Evolutionary conservation across 2,797 vertebrate species (phyloP).

Genomic region (Enteromius mattozi): DNA sequence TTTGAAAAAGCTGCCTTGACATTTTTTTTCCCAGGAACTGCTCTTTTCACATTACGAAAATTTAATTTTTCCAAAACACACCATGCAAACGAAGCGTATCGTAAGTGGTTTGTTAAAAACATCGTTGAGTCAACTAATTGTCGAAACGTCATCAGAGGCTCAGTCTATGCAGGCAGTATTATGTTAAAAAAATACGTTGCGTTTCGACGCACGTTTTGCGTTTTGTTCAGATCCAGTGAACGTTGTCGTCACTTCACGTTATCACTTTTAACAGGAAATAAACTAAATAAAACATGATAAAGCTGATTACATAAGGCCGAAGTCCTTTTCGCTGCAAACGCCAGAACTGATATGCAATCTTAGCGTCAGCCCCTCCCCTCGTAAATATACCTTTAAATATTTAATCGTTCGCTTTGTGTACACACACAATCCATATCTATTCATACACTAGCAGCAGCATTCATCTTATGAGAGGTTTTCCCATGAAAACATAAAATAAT

Average conservation of each 20-base stretch:
- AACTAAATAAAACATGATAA: conserved; percentile 21
- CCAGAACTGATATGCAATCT: conserved; percentile 78
- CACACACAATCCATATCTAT: conserved; percentile 77
- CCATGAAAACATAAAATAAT: conserved; percentile 79
- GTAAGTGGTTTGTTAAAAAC: conserved; percentile 70
- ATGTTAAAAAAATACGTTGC: conserved; percentile 57
- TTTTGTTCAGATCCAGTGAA: conserved; percentile 31
- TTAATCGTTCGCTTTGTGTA: conserved; percentile 68
- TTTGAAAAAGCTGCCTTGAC: conserved; percentile 9
- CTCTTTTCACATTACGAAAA: conserved; percentile 72
- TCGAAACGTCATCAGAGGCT: conserved; percentile 76
- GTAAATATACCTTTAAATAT: conserved; percentile 69
- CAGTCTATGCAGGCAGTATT: conserved; percentile 83
- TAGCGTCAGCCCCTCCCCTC: conserved; percentile 68
- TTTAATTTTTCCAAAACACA: conserved; percentile 77
- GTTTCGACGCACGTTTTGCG: background rate
- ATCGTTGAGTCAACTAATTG: conserved; percentile 58
- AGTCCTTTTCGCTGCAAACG: conserved; percentile 43
- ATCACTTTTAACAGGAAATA: background rate
- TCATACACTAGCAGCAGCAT: conserved; percentile 83
- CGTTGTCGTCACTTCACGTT: background rate
- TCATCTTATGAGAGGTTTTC: conserved; percentile 79
- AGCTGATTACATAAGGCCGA: conserved; percentile 29
- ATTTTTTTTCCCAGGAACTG: background rate
- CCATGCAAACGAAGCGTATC: conserved; percentile 80